Evolutionary conservation across 2,888 invertebrate species (phyloP).

Genomic region (Protonemura montana): DNA sequence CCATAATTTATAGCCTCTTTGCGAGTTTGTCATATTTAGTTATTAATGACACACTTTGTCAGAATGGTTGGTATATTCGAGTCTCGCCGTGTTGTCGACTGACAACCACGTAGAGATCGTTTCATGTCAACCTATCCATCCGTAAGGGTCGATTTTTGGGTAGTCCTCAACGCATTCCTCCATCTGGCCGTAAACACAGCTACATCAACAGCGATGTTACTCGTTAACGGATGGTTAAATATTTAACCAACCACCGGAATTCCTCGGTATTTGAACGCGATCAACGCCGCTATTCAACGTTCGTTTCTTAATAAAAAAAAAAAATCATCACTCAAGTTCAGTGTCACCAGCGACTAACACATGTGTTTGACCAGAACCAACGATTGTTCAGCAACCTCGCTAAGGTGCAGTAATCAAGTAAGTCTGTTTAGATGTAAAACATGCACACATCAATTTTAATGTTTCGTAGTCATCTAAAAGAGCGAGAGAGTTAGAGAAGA

Average conservation of each 20-base stretch:
- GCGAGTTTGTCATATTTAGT: not conserved
- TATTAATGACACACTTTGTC: not conserved
- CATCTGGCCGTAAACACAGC: no score
- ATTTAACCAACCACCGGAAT: no score
- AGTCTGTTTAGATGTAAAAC: not conserved
- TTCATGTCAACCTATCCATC: no score
- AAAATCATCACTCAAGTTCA: not conserved
- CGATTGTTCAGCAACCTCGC: not conserved
- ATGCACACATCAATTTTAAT: conserved; percentile 7
- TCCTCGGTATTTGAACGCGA: not conserved
- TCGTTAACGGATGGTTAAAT: no score
- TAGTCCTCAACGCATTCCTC: no score
- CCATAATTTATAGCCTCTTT: not conserved
- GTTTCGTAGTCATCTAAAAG: not conserved
- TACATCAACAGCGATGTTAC: no score
- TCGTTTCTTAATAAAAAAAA: not conserved
- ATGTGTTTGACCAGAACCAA: not conserved
- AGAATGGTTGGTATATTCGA: no score
- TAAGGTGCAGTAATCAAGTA: conserved; percentile 12
- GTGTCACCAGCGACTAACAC: not conserved
- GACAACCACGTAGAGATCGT: no score
- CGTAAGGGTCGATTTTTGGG: no score
- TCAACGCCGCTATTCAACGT: not conserved
- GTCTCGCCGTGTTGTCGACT: no score
- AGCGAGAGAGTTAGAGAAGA: not conserved